Evolutionary conservation across 1,140 invertebrate species (phyloP).

Genomic region (Drosophila sp.): DNA sequence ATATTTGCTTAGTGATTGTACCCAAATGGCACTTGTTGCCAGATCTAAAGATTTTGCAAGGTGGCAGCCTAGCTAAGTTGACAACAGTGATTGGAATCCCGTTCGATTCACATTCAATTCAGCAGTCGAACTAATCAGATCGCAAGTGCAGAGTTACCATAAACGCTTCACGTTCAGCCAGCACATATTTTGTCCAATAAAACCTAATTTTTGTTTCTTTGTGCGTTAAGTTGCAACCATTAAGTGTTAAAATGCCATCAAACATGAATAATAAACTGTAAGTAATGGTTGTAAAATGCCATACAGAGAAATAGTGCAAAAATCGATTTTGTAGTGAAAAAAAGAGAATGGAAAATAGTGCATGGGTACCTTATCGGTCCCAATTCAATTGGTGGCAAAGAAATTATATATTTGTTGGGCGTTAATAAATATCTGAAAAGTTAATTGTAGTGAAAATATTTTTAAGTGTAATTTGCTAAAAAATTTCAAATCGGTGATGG

Average conservation of each 20-base stretch:
- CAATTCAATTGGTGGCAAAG: constrained; percentile 73
- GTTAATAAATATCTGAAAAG: constrained; percentile 39
- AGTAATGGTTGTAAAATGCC: constrained; percentile 68
- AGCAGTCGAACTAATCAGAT: constrained; percentile 48
- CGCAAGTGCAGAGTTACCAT: constrained; percentile 47
- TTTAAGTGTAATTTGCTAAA: constrained; percentile 62
- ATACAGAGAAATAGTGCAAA: constrained; percentile 64
- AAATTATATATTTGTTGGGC: constrained; percentile 60
- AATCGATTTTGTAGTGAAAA: constrained; percentile 82
- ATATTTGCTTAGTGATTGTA: no score
- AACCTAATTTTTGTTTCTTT: constrained; percentile 61
- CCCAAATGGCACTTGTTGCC: neutral
- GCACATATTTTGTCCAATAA: constrained; percentile 44
- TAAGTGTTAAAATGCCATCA: constrained; percentile 84
- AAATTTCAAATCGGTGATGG: constrained; percentile 59
- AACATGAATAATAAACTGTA: constrained; percentile 85
- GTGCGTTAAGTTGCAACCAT: constrained; percentile 81
- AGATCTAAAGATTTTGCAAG: no score
- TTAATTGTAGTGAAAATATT: constrained; percentile 70
- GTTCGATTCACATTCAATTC: constrained; percentile 32
- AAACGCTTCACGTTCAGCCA: constrained; percentile 34
- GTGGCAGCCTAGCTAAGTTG: no score
- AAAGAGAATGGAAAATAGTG: constrained; percentile 64
- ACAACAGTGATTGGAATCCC: constrained; percentile 9
- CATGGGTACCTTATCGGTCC: constrained; percentile 47